phyloP scores from a whole-genome alignment of 2,797 vertebrate species.

The Gouania willdenowi region DNA sequence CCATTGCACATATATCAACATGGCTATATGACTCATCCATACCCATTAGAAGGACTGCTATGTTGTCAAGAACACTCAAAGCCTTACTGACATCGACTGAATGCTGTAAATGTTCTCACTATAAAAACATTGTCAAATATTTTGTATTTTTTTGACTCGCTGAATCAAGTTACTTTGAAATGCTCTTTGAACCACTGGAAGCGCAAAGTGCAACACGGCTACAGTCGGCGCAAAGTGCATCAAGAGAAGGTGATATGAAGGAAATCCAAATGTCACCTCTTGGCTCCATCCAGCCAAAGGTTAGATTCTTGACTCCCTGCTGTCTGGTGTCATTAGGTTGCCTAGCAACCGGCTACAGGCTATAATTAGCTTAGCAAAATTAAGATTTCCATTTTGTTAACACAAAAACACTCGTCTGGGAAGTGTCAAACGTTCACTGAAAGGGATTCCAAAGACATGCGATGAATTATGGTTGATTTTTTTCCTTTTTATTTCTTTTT shows the following conservation, averaged over 20 bases:
- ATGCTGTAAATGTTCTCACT: conserved; percentile 19
- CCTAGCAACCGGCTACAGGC: conserved; percentile 71
- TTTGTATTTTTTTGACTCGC: conserved; percentile 5
- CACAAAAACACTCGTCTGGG: conserved; percentile 70
- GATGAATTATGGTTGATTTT: conserved; percentile 55
- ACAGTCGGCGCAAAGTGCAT: conserved; percentile 24
- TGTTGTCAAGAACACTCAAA: conserved; percentile 21
- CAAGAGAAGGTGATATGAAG: conserved; percentile 61
- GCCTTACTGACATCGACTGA: conserved; percentile 28
- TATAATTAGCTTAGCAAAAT: conserved; percentile 75
- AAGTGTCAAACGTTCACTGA: conserved; percentile 67
- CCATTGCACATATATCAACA: conserved; percentile 25
- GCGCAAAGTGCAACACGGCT: conserved; percentile 14
- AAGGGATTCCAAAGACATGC: conserved; percentile 57
- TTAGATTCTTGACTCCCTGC: conserved; percentile 77
- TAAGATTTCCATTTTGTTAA: conserved; percentile 76
- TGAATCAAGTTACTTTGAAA: conserved; percentile 21
- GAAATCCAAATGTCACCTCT: conserved; percentile 71
- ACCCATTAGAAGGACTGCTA: conserved; percentile 17
- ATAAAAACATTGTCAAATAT: neutral
- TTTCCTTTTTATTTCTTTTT: conserved; percentile 5
- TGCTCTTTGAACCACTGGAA: conserved; percentile 18
- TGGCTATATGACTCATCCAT: conserved; percentile 31
- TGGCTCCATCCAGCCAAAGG: conserved; percentile 72
- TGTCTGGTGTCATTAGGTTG: conserved; percentile 76